A percentile compares a stretch with the other conserved stretches of the same genome.
These are phyloP conservation scores for Peromyscus leucopus DNA, from an alignment of 2,113 vertebrate species.

Conservation along the genomic window DNA sequence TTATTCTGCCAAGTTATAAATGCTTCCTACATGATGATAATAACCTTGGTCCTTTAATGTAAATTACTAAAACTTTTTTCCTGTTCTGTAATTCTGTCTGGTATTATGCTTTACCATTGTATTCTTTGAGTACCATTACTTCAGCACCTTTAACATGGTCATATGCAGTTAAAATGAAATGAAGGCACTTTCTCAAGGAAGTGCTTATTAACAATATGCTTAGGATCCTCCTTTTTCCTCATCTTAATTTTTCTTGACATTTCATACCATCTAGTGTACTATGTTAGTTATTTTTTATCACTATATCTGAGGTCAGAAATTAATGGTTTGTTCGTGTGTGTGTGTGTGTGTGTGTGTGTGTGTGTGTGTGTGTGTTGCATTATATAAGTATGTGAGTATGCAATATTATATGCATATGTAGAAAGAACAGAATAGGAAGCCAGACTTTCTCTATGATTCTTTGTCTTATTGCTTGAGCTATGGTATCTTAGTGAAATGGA, in stretches of 20 bases:
- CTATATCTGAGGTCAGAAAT: background rate
- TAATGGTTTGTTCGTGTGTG: background rate
- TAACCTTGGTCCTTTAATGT: background rate
- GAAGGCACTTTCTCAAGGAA: background rate
- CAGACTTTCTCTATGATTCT: background rate
- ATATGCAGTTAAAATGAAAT: background rate
- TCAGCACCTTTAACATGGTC: background rate
- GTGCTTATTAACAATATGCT: background rate
- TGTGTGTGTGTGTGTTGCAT: background rate
- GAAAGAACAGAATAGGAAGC: background rate
- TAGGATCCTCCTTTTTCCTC: background rate
- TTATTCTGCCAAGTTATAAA: background rate
- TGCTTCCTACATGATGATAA: background rate
- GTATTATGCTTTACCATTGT: background rate
- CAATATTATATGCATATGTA: background rate
- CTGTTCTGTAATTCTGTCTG: background rate
- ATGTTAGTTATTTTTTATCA: background rate
- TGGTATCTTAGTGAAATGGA: background rate
- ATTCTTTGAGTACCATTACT: background rate
- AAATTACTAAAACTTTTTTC: background rate
- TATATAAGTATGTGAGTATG: background rate
- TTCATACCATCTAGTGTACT: too few species aligned
- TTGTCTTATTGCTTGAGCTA: background rate
- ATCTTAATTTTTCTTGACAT: background rate
- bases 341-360: background rate